Base-by-base conservation (phyloP, 2,888 invertebrate species). In the Caenorhabditis doughertyi region DNA sequence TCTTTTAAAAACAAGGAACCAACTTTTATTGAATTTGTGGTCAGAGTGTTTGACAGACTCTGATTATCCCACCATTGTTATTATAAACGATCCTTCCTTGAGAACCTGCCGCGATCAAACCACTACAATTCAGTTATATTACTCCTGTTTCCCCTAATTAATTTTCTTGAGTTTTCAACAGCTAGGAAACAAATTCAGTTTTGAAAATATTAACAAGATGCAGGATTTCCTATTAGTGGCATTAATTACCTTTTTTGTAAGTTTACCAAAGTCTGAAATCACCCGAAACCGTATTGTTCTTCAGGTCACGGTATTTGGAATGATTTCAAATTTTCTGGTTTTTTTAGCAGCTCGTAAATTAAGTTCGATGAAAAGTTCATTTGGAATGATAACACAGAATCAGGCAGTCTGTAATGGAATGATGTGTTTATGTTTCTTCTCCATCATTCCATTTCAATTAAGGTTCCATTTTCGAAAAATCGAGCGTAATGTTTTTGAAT, bases 351-450 rank as follows among this genome's bases (percentile, higher is more conserved):
- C 62, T 27, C 42, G 13, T 0, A 25, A 27, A 44, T 25, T 62
- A 27, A 62, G 44, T 42, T 62, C 62, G 3, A 62, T 62, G 62
- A 62, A 21, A 25, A 62, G 62, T 62, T 62, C 62, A n/a, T 62
- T 62, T n/a, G 62, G 62, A 44, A 18, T 32, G 8, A 62, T 62
- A n/a, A 62, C 62, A 13, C 44, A 44, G n/a, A 62, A 62, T 44
- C 62, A 62, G n/a, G 35, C 58, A 5, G 23, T 58, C 23, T 39
- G 39, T 23, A 58, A 58, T 23, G 18, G 23, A 3, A 58, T 62
- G 25, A 62, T 62, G 62, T 62, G 62, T 27, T 9, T 62, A 9
- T 39, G 35, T 4, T 44, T 62, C 27, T 23, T 62, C n/a, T n/a
- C n/a, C n/a, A n/a, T n/a, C 3, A 16, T 62, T 25, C 62, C 62